phyloP scores from a whole-genome alignment of 2,797 vertebrate species.

The Ctenosaura bakeri region DNA sequence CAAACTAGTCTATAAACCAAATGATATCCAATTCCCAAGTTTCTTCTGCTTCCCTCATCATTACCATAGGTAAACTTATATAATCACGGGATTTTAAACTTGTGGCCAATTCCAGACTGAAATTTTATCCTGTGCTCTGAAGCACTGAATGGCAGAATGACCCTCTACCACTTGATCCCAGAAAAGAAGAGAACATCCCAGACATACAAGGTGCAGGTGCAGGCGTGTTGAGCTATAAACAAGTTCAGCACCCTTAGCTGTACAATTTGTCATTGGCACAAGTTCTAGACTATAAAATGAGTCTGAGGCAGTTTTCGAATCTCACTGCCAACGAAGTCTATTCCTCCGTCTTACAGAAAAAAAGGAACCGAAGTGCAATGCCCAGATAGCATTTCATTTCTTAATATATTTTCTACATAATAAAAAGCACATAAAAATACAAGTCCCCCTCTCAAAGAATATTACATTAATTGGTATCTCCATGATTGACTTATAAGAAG shows the following conservation, averaged over 20 bases:
- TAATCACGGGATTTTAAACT: conserved; percentile 9
- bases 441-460: neutral
- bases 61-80: neutral
- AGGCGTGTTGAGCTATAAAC: neutral
- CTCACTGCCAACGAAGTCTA: neutral
- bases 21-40: neutral
- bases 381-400: neutral
- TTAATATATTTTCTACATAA: neutral
- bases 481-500: neutral
- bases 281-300: neutral
- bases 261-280: neutral
- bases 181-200: neutral
- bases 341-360: neutral
- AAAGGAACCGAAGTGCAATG: neutral
- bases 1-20: neutral
- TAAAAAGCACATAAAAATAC: neutral
- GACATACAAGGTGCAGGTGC: neutral
- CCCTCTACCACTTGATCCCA: neutral
- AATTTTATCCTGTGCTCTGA: neutral
- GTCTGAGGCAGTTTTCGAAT: neutral
- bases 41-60: neutral
- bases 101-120: neutral
- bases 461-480: neutral
- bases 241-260: neutral
- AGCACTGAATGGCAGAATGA: conserved; percentile 3